Percentiles rank a stretch among this genome's conserved stretches.
phyloP scores from a whole-genome alignment of 2,888 invertebrate genomes.

The Cerastis leucographa region DNA sequence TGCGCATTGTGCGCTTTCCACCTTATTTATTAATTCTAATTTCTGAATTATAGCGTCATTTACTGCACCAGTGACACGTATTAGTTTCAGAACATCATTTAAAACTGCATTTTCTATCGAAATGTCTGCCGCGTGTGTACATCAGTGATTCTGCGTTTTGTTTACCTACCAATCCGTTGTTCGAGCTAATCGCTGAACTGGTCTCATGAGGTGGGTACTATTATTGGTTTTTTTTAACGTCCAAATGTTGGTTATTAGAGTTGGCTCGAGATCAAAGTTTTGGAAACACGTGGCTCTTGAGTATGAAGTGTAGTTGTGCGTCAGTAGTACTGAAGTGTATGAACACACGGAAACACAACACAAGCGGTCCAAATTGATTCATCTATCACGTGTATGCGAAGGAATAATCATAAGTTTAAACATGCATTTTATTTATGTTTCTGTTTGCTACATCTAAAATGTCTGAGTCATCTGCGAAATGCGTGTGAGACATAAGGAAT shows the following conservation, averaged over 20 bases:
- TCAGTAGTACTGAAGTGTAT: constrained; percentile 60
- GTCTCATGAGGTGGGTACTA: constrained; percentile 70
- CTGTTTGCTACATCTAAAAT: constrained; percentile 44
- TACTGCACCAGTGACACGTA: constrained; percentile 12
- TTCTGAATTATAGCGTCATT: constrained; percentile 33
- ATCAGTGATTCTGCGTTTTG: constrained; percentile 57
- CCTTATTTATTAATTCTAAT: constrained; percentile 32
- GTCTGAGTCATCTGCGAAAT: constrained; percentile 63
- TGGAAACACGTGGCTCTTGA: constrained; percentile 69
- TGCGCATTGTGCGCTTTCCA: constrained; percentile 65
- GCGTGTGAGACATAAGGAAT: constrained; percentile 52
- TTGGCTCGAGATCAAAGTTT: constrained; percentile 74
- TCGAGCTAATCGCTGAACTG: constrained; percentile 52
- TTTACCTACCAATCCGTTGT: constrained; percentile 62
- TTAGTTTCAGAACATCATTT: constrained; percentile 3
- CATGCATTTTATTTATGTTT: constrained; percentile 37
- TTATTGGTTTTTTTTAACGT: constrained; percentile 50
- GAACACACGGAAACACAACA: constrained; percentile 47
- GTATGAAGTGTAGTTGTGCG: constrained; percentile 56
- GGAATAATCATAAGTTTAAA: constrained; percentile 39
- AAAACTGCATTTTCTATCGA: constrained; percentile 7
- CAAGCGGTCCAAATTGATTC: constrained; percentile 51
- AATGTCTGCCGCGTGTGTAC: constrained; percentile 36
- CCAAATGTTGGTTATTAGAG: constrained; percentile 46
- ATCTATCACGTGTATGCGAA: constrained; percentile 40